Evolutionary conservation across 2,113 vertebrate species (phyloP), one percentile per base, ranked within the genome.

Genomic region (Paratilapia polleni): DNA sequence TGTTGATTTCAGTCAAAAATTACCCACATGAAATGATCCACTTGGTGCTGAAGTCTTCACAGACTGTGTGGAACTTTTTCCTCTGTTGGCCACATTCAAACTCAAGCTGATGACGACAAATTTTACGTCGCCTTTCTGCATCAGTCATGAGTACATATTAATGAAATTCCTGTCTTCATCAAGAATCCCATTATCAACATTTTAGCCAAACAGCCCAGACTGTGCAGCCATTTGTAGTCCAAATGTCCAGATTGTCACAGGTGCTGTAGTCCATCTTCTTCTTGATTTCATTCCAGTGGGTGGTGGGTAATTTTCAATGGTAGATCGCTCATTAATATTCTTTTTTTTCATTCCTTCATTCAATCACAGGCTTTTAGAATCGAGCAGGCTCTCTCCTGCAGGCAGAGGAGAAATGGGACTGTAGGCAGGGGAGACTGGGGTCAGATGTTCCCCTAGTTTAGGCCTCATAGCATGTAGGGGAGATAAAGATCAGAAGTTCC

Each of bases 1-100:
- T 96, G 93, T 95, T 89, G 93, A 95, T 94, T 91, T 94, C 86
- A 92, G 86, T 92, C 86, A 80, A 61, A 89, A 85, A 82, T 13
- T 77, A 57, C 90, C 91, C 91, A 91, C 83, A 19, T 68, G 14
- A 70, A 88, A 75, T 17, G 83, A 79, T 89, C 88, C 88, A 82
- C 91, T n/a, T 88, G 81, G 87, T 52, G 82, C 77, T 61, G 70
- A 77, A 86, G 77, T 75, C 86, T 78, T 86, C 78, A 66, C 38
- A 0, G 43, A 59, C 77, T 75, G 75, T 87, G 60, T 52, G 75
- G 47, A 59, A 41, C 64, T 41, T 78, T 83, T 20, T 31, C 8
- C 22, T 75, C 56, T 58, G 19, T 81, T 82, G 86, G 68, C 87
- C 83, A 88, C 83, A 79, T 84, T 88, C 75, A 76, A 73, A 83